Percentiles rank a stretch among this genome's conserved stretches.
Evolutionary conservation across 2,113 vertebrate species (phyloP).

Genomic region (Podiceps cristatus): DNA sequence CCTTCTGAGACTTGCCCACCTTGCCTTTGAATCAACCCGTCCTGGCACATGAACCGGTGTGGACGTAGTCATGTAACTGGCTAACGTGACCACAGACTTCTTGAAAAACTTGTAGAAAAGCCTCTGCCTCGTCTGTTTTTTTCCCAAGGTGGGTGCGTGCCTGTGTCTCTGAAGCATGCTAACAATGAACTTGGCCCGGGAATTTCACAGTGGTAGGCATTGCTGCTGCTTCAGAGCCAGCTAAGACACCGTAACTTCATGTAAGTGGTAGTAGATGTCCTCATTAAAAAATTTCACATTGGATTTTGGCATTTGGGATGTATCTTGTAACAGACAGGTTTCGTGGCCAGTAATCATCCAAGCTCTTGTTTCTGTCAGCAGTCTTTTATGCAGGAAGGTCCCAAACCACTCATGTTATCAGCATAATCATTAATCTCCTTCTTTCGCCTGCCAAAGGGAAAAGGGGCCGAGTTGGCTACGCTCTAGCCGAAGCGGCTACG

Average conservation of each 20-base stretch:
- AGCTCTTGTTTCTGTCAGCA: slow-evolving; percentile 4
- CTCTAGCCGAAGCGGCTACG: not conserved
- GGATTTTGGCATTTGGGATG: not conserved
- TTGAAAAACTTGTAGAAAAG: not conserved
- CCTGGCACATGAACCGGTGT: not conserved
- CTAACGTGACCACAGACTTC: not conserved
- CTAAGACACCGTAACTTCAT: not conserved
- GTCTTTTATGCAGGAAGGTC: not conserved
- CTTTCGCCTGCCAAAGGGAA: not conserved
- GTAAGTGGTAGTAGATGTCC: not conserved
- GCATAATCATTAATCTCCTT: not conserved
- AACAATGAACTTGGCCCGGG: not conserved
- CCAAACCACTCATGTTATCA: not conserved
- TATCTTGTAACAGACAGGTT: not conserved
- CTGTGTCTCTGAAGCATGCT: not conserved
- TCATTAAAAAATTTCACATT: not conserved
- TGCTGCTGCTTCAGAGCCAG: not conserved
- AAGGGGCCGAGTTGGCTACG: slow-evolving; percentile 7
- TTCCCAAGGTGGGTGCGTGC: not conserved
- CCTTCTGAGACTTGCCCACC: not conserved
- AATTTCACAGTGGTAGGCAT: not conserved
- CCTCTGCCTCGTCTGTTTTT: not conserved
- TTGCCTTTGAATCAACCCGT: not conserved
- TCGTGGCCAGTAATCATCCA: not conserved
- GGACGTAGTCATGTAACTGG: not conserved